Base-by-base conservation (phyloP, 1,140 invertebrate species). In the Platyura marginata region DNA sequence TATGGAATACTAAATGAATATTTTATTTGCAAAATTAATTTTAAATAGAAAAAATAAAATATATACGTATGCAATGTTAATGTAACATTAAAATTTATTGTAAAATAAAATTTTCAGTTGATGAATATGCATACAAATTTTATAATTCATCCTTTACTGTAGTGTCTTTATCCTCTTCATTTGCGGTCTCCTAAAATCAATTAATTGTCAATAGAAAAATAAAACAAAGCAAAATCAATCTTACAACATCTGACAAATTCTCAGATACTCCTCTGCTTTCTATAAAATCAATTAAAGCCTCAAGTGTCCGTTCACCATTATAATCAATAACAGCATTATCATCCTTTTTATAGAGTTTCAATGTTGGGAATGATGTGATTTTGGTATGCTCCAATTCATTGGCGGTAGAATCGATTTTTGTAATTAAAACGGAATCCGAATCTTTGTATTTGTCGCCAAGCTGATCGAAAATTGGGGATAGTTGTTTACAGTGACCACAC, bases 401-500 rank as follows among this genome's bases (percentile, higher is more conserved):
- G 55, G 77, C 83, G 43, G 94, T 98, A 39, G 94, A 79, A 65
- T 99, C 96, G 74, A 99, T 96, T 69, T 98, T 98, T 48, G 94
- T 93, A 59, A 99, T 86, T 11, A 98, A 72, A 48, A 98, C 71
- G 46, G 79, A 76, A 33, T 80, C 74, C 50, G 77, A 75, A 50
- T 88, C 81, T 58, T 84, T 80, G 65, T 78, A 97, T 64, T 94
- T 86, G 51, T 72, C 69, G 22, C 63, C 71, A 44, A 73, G 56
- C 56, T 74, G 72, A 48, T 98, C 92, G 65, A 92, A 98, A 63
- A 96, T 96, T 21, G 95, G 95, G 48, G 72, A 85, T 49, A 98
- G 68, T 61, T 96, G 85, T 63, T 97, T 95, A 73, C 94, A 98
- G 61, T 98, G 93, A 46, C 88, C 81, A 60, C 85, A 89, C 64